phyloP scores from a whole-genome alignment of 1,140 invertebrate genomes.

The Aphaenogaster floridana region DNA sequence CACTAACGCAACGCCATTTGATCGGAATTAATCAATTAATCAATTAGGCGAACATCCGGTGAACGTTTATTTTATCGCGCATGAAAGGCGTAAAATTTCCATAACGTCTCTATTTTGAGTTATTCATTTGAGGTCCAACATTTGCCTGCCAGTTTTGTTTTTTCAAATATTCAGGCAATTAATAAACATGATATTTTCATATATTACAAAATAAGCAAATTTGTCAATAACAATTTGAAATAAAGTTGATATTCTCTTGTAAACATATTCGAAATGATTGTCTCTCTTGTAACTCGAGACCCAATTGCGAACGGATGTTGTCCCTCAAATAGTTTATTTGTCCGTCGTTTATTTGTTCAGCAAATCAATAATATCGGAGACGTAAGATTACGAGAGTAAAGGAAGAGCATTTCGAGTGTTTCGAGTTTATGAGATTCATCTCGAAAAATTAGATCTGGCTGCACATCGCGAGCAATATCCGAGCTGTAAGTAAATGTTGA shows the following conservation, averaged over 20 bases:
- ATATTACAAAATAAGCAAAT: neutral
- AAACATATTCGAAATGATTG: neutral
- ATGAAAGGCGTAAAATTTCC: conserved; percentile 18
- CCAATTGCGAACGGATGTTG: conserved; percentile 23
- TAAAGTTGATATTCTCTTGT: conserved; percentile 4
- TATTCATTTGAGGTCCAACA: neutral
- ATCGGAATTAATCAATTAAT: conserved; percentile 55
- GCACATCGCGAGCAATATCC: conserved; percentile 13
- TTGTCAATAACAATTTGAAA: neutral
- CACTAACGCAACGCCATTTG: conserved; percentile 50
- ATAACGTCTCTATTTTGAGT: neutral
- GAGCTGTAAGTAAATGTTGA: conserved; percentile 51
- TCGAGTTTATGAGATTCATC: conserved; percentile 19
- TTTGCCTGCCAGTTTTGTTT: neutral
- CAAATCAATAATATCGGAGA: conserved; percentile 2
- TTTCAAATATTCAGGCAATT: neutral
- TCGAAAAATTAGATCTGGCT: conserved; percentile 51
- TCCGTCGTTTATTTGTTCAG: neutral
- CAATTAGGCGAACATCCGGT: conserved; percentile 50
- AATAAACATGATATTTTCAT: neutral
- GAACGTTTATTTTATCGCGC: conserved; percentile 47
- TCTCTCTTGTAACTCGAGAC: conserved; percentile 6
- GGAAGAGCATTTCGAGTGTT: neutral
- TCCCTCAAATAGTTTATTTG: neutral
- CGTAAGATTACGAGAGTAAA: neutral